A percentile compares a stretch with the other conserved stretches of the same genome.
phyloP scores from a whole-genome alignment of 2,113 vertebrate genomes.

The Lota lota region DNA sequence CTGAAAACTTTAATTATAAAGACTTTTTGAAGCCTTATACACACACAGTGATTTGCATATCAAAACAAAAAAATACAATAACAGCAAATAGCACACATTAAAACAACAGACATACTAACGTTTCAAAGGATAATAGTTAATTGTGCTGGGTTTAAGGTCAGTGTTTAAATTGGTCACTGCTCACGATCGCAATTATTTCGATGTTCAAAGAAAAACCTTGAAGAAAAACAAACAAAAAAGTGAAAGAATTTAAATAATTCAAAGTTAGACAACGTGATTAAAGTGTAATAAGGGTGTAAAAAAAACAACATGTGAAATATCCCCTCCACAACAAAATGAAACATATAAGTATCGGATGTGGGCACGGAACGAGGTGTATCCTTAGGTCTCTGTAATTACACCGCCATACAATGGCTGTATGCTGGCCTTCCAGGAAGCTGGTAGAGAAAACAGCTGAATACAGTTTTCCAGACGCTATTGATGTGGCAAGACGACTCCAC shows the following conservation, averaged over 20 bases:
- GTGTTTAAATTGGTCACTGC: not conserved
- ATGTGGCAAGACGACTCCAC: constrained; percentile 58
- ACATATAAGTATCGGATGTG: too few species aligned
- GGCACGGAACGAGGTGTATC: constrained; percentile 29
- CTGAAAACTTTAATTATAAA: not conserved
- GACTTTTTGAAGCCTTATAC: not conserved
- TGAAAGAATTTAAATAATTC: not conserved
- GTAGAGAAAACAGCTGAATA: constrained; percentile 53
- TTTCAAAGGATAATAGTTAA: too few species aligned
- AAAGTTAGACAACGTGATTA: too few species aligned
- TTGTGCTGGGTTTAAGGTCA: too few species aligned
- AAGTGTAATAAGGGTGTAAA: too few species aligned
- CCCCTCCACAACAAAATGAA: too few species aligned
- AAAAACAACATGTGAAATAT: too few species aligned
- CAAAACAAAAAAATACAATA: not conserved
- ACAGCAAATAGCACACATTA: too few species aligned
- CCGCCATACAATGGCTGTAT: constrained; percentile 56
- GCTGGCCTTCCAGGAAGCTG: constrained; percentile 55
- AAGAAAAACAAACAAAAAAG: not conserved
- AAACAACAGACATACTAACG: too few species aligned
- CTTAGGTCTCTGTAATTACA: constrained; percentile 47
- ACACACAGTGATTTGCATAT: too few species aligned
- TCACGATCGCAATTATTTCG: too few species aligned
- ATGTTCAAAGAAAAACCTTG: too few species aligned
- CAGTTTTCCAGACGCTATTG: constrained; percentile 50